These are phyloP conservation scores for Pterocles orientalis DNA, from an alignment of 2,113 vertebrate genomes.

Conservation along the genomic window DNA sequence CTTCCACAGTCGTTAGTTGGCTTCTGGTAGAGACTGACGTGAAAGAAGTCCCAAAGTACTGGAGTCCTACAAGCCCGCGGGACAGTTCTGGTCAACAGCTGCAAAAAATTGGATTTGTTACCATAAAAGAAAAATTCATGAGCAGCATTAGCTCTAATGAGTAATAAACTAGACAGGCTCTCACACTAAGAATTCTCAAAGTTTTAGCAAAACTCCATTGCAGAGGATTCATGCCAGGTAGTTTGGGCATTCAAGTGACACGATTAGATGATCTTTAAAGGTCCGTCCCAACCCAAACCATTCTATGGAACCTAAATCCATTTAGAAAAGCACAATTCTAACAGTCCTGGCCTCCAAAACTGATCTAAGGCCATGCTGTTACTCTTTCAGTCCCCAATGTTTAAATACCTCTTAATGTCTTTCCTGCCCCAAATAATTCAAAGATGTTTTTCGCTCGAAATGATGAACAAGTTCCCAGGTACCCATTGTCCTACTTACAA, in stretches of 20 bases:
- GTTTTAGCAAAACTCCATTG: not conserved
- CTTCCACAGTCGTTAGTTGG: not conserved
- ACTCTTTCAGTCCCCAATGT: not conserved
- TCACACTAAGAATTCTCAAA: not conserved
- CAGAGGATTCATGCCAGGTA: not conserved
- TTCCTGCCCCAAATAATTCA: not conserved
- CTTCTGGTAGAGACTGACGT: not conserved
- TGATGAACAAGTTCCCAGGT: not conserved
- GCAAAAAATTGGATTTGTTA: not conserved
- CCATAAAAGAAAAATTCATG: not conserved
- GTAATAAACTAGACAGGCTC: not conserved
- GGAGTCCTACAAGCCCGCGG: not conserved
- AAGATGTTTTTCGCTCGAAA: not conserved
- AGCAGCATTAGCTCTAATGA: not conserved
- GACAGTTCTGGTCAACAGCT: not conserved
- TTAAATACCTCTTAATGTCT: not conserved
- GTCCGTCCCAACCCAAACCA: not conserved
- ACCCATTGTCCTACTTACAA: not conserved
- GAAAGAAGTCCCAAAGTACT: not conserved
- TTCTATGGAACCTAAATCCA: too few relatives aligned
- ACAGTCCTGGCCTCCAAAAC: not conserved
- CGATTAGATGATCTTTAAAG: not conserved
- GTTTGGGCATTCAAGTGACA: not conserved
- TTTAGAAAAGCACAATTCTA: not conserved
- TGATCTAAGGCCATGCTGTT: rapidly evolving